phyloP scores from a whole-genome alignment of 1,140 invertebrate genomes.

The Drosophila virilis region DNA sequence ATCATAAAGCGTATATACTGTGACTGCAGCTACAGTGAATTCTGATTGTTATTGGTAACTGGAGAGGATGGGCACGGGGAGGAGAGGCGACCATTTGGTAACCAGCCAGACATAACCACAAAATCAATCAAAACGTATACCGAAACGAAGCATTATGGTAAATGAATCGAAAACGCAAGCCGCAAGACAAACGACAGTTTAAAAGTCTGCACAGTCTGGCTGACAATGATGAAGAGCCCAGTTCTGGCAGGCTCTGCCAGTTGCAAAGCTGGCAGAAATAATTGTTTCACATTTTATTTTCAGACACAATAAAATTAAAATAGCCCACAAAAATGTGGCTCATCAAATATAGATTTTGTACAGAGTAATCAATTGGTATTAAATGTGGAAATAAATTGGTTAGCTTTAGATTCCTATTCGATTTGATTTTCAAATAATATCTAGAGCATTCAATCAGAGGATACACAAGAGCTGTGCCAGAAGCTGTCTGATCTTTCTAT shows the following conservation, averaged over 20 bases:
- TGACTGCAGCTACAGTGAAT: conserved; percentile 8
- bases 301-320: conserved; percentile 11
- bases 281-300: conserved; percentile 15
- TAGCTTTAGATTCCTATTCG: neutral
- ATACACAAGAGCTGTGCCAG: too few relatives aligned
- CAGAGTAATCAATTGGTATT: neutral
- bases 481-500: too few relatives aligned
- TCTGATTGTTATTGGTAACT: conserved; percentile 16
- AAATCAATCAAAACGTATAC: conserved; percentile 69
- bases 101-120: conserved; percentile 53
- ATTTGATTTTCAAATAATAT: neutral
- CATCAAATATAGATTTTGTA: conserved; percentile 28
- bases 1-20: conserved; percentile 31
- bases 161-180: conserved; percentile 29
- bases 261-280: conserved; percentile 13
- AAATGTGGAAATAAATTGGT: neutral
- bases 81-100: neutral
- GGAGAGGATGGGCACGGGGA: neutral
- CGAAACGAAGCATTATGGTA: conserved; percentile 58
- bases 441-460: too few relatives aligned
- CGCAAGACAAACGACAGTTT: conserved; percentile 75
- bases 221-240: conserved; percentile 33
- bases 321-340: neutral
- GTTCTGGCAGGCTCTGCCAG: too few relatives aligned
- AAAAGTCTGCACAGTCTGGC: conserved; percentile 45